Conservation (phyloP, 2,113 vertebrate species). For the Petaurus breviceps region DNA sequence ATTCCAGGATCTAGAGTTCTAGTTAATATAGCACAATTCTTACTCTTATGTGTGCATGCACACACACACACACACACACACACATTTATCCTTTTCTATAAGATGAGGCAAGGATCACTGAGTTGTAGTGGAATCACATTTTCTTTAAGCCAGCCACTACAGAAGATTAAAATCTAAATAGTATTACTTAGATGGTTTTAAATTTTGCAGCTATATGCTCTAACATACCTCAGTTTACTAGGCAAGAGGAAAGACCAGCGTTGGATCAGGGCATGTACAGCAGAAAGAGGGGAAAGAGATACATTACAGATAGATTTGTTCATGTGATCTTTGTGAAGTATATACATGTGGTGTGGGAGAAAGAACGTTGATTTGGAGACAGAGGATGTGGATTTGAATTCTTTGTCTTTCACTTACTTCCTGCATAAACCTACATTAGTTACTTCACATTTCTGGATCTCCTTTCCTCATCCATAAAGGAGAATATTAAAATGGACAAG, state of each 20-base stretch:
- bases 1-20: neutral
- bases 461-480: neutral
- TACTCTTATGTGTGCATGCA: neutral
- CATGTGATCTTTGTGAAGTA: neutral
- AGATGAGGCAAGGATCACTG: neutral
- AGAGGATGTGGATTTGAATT: neutral
- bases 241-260: slow-evolving; percentile 26
- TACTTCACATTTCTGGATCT: neutral
- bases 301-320: neutral
- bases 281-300: neutral
- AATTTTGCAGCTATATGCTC: neutral
- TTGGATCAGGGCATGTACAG: neutral
- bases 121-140: neutral
- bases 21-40: neutral
- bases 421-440: neutral
- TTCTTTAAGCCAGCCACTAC: neutral
- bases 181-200: neutral
- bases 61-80: too few relatives aligned
- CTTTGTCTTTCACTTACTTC: neutral
- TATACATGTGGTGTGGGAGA: neutral
- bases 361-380: neutral
- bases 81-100: neutral
- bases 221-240: neutral
- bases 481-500: neutral
- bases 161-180: neutral